Conservation (phyloP, 1,140 invertebrate genomes). For the Plutomurus gul region DNA sequence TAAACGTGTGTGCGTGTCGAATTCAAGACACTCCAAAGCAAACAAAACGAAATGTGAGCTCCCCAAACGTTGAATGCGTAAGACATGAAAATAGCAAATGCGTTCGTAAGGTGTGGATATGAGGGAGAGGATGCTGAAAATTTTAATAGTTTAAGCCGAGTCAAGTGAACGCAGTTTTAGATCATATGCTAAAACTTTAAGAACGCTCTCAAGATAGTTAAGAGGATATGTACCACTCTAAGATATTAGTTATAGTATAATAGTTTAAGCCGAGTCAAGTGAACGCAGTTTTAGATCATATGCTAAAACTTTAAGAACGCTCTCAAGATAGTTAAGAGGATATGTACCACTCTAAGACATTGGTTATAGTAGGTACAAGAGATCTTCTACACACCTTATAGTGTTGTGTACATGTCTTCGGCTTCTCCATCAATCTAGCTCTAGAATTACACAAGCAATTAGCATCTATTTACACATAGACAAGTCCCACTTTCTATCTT, state of each 20-base stretch:
- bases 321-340: background rate
- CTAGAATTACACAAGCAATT: slow-evolving; percentile 26
- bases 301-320: background rate
- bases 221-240: background rate
- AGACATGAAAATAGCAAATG: background rate
- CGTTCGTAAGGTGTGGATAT: slow-evolving; percentile 28
- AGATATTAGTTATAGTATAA: background rate
- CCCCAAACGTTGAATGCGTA: background rate
- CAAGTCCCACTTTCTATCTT: slow-evolving; percentile 26
- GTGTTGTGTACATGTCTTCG: too few relatives aligned
- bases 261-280: background rate
- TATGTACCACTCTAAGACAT: background rate
- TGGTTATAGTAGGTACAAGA: too few relatives aligned
- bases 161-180: background rate
- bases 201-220: background rate
- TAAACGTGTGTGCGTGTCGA: too few relatives aligned
- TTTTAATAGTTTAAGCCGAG: background rate
- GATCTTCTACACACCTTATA: background rate
- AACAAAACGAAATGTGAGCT: too few relatives aligned
- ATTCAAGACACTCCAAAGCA: too few relatives aligned
- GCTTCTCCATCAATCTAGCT: too few relatives aligned
- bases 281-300: background rate
- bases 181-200: background rate
- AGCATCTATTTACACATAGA: slow-evolving; percentile 33
- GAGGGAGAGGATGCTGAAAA: slow-evolving; percentile 17